Percentiles rank a stretch among this genome's conserved stretches.
Evolutionary conservation across 2,797 vertebrate genomes (phyloP).

Genomic region (Sebastes jordani): DNA sequence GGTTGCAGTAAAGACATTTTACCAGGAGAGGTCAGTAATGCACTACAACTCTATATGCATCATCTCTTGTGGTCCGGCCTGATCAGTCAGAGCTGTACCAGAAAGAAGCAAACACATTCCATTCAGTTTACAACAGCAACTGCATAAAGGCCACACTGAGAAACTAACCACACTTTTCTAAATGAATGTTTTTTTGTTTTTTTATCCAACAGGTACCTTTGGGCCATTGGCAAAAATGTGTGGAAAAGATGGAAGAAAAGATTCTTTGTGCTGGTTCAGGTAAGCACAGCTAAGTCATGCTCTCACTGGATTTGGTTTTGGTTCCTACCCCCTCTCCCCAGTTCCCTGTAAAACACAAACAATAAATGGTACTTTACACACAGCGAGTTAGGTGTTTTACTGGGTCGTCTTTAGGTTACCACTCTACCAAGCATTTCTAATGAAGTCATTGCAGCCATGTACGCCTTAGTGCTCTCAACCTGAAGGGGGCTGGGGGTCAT

Average conservation of each 20-base stretch:
- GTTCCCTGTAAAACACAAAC: not conserved
- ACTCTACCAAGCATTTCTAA: not conserved
- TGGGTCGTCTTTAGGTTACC: not conserved
- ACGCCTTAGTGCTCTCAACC: not conserved
- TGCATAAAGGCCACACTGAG: not conserved
- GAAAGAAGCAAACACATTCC: not conserved
- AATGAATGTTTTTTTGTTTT: not conserved
- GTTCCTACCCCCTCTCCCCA: not conserved
- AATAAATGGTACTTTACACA: not conserved
- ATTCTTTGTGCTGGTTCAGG: slow-evolving; percentile 98
- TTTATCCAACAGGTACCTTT: slow-evolving; percentile 88
- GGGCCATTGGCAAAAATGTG: slow-evolving; percentile 97
- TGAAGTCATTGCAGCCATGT: not conserved
- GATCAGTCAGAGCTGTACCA: not conserved
- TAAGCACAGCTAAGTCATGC: slow-evolving; percentile 69
- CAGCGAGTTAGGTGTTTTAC: not conserved
- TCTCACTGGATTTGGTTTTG: not conserved
- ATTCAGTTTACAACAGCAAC: not conserved
- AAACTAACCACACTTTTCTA: not conserved
- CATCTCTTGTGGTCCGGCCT: not conserved
- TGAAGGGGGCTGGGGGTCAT: not conserved
- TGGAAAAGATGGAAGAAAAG: slow-evolving; percentile 99
- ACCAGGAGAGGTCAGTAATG: slow-evolving; percentile 71
- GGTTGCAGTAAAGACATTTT: slow-evolving; percentile 28
- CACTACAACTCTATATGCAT: not conserved